Base-by-base conservation (phyloP, 64 coral and sea anemone species). In the Montipora cactus region DNA sequence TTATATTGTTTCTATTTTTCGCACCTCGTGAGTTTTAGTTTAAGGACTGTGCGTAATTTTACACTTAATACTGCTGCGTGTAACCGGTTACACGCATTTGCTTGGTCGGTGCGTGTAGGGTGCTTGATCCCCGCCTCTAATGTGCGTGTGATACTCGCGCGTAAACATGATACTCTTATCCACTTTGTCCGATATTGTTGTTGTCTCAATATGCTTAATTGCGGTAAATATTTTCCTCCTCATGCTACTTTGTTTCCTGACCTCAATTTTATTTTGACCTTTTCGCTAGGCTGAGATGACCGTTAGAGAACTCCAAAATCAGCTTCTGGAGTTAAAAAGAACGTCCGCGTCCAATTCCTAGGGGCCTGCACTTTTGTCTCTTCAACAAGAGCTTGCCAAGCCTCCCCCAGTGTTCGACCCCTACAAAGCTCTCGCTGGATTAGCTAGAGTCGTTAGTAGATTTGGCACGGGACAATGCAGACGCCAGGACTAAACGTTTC, bases 301-400 rank as follows among this genome's bases (percentile, higher is more conserved):
- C 59, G 59, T 64, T 64, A 64, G 59, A 64, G 59, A 64, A 64
- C 59, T 72, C 14, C 74, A 76, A 76, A 76, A 46, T 14, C 74
- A 76, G 25, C 74, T 46, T 76, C 12, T 45, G 44, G 37, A 76
- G 44, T 14, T 76, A 44, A 76, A 73, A 76, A 76, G 74, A 46
- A 45, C 22, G 23, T 76, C 74, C 37, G 74, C 74, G 8, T 45
- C 74, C 25, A 22, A 74, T 22, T 44, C 71, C 25, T 16, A 21
- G 4, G 71, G n/a, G n/a, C 0, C 71, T 9, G 22, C 71, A 8
- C 71, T 57, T 57, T 57, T 57, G 52, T 57, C 52, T 57, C 52
- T 57, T 57, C 52, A 57, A 57, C 52, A 57, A 57, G 52, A 57
- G 52, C 52, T 57, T 7, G 52, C 52, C 10, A 57, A 57, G 52